Evolutionary conservation across 2,888 invertebrate genomes (phyloP).

Genomic region (Meiosimyza decipiens): DNA sequence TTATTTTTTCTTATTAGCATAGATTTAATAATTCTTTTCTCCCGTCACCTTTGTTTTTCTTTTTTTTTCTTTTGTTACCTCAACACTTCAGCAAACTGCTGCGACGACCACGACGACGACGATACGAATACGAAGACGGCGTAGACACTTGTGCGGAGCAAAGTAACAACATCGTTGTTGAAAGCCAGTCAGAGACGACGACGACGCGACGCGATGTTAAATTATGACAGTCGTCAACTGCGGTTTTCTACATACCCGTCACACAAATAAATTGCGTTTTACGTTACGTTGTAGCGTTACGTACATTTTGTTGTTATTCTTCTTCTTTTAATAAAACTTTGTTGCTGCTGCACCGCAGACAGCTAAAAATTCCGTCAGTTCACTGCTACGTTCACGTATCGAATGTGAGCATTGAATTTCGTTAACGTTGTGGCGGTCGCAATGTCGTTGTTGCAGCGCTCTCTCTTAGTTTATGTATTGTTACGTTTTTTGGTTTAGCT

Average conservation of each 20-base stretch:
- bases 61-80: conserved; percentile 2
- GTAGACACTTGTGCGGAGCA: too few species aligned
- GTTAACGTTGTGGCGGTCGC: background rate
- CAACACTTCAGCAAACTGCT: conserved; percentile 17
- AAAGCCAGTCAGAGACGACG: too few species aligned
- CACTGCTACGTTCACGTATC: conserved; percentile 9
- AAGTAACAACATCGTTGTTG: too few species aligned
- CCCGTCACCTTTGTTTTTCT: background rate
- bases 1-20: conserved; percentile 15
- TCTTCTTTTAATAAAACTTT: too few species aligned
- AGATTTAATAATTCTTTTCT: conserved; percentile 5
- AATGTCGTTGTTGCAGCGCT: background rate
- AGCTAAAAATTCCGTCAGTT: background rate
- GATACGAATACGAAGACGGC: background rate
- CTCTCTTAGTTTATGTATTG: background rate
- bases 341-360: too few species aligned
- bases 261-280: too few species aligned
- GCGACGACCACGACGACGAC: conserved; percentile 18
- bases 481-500: background rate
- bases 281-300: too few species aligned
- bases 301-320: too few species aligned
- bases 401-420: conserved; percentile 15
- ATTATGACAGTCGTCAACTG: too few species aligned
- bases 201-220: too few species aligned
- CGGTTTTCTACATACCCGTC: too few species aligned